Base-by-base conservation (phyloP, 2,797 vertebrate species). In the Thalassophryne amazonica region DNA sequence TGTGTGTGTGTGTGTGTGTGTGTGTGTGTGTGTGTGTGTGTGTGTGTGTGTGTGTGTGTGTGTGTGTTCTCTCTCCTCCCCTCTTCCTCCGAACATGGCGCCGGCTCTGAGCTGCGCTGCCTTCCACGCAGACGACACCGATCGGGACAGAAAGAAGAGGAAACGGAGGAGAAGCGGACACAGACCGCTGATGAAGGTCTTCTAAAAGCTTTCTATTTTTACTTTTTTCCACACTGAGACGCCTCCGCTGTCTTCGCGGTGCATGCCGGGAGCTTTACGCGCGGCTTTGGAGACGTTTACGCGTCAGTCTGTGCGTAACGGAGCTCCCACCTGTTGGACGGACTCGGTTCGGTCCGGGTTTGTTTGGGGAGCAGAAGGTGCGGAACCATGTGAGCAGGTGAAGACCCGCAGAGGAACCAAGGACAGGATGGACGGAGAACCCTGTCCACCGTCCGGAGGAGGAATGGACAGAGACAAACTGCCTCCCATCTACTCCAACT, bases 341-440 rank as follows among this genome's bases (percentile, higher is more conserved):
- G n/a, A n/a, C n/a, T n/a, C n/a, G n/a, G n/a, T n/a, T n/a, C n/a
- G n/a, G n/a, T n/a, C n/a, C n/a, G n/a, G n/a, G n/a, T n/a, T n/a
- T n/a, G n/a, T n/a, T n/a, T n/a, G n/a, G n/a, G n/a, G n/a, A n/a
- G n/a, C n/a, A n/a, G n/a, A n/a, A n/a, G n/a, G n/a, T n/a, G n/a
- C n/a, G n/a, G n/a, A n/a, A n/a, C n/a, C n/a, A n/a, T n/a, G n/a
- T n/a, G n/a, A n/a, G n/a, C n/a, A n/a, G n/a, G n/a, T n/a, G n/a
- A n/a, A n/a, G n/a, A n/a, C n/a, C n/a, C n/a, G n/a, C n/a, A n/a
- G n/a, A n/a, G n/a, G n/a, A n/a, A n/a, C n/a, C n/a, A n/a, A n/a
- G n/a, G 37, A 3, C 38, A 73, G 71, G 73, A 85, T 83, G 83
- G 78, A 83, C 74, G 76, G 65, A 72, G 78, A 78, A 60, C 60